Base-by-base conservation (phyloP, 2,113 vertebrate species). In the Pelusios castaneus region DNA sequence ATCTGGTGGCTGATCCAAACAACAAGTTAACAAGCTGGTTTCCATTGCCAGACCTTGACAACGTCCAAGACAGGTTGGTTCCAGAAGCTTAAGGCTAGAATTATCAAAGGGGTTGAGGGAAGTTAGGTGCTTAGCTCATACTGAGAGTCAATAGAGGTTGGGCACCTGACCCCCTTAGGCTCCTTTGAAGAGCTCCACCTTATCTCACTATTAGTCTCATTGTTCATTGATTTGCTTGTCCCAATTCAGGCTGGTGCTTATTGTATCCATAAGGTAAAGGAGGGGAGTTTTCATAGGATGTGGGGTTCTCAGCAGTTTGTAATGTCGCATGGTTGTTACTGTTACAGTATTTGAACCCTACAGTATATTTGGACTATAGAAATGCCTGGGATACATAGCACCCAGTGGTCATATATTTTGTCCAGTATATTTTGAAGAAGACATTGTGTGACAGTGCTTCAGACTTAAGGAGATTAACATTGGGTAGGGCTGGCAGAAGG, bases 71-170 rank as follows among this genome's bases (percentile, higher is more conserved):
- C 73, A 21, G 90, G 73, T 90, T 91, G 82, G 91, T 93, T 95
- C 88, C 88, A 93, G 89, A 24, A 91, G 93, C 91, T 93, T 5
- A 0, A 79, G 88, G 2, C 29, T 76, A 11, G 86, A 80, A 54
- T 82, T 94, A 95, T 89, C 77, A 93, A 88, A 92, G 90, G 79
- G 56, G 80, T 88, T 86, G 63, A 56, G 45, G 85, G 95, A 91
- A 80, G 73, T 89, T 93, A 82, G 70, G 22, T 41, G 11, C 38
- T 38, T 12, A 6, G 11, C 22, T 96, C 89, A 95, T 95, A 95
- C 95, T 94, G 93, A 96, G 70, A 73, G 89, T 90, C 58, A 45
- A 49, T 82, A 82, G 56, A 76, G 83, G 75, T 95, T 89, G 91
- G 88, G 56, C 38, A 58, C 49, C 91, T 73, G 67, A 73, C 55